Percentiles rank a stretch among this genome's conserved stretches.
These are phyloP conservation scores for Loris lydekkerianus DNA, from an alignment of 2,797 vertebrate genomes.

Conservation along the genomic window DNA sequence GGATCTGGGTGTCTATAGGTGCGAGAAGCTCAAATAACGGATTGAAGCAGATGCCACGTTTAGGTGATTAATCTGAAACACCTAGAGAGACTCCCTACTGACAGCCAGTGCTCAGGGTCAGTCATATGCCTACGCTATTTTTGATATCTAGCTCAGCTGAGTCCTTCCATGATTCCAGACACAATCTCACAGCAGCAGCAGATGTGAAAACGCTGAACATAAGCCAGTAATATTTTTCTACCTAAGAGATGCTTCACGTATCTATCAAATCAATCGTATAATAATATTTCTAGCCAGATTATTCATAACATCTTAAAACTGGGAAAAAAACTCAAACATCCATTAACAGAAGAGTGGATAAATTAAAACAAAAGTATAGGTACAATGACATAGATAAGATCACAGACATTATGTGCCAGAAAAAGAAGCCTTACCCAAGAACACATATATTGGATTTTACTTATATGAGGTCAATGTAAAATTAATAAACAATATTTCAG, in stretches of 20 bases:
- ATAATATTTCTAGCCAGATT: not conserved
- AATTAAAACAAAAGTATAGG: not conserved
- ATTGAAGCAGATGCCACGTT: not conserved
- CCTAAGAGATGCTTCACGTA: not conserved
- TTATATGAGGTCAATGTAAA: not conserved
- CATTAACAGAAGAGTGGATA: not conserved
- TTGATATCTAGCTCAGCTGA: not conserved
- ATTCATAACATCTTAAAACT: not conserved
- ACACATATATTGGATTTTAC: not conserved
- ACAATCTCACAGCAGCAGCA: not conserved
- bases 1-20: not conserved
- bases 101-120: not conserved
- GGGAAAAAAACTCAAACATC: not conserved
- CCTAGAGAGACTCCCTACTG: not conserved
- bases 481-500: not conserved
- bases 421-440: not conserved
- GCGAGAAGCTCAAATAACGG: not conserved
- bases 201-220: not conserved
- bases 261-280: not conserved
- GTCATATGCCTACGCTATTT: not conserved
- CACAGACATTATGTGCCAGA: not conserved
- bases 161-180: not conserved
- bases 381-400: not conserved
- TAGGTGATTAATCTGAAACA: not conserved
- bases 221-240: not conserved